Evolutionary conservation across 2,888 invertebrate species (phyloP).

Genomic region (Drosophila incognita): DNA sequence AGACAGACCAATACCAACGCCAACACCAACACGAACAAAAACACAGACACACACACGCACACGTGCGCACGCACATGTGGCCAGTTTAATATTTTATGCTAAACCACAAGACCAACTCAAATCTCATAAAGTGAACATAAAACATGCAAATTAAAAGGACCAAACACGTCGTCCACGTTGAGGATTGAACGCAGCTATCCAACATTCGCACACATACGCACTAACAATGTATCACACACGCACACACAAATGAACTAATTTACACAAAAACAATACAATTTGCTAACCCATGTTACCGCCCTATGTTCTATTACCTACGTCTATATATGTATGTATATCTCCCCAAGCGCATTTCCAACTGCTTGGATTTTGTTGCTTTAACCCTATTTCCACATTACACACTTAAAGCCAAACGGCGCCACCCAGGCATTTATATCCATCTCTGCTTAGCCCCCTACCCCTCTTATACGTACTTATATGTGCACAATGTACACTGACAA

Average conservation of each 20-base stretch:
- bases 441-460: slow-evolving; percentile 15
- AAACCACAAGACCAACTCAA: slow-evolving; percentile 74
- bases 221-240: neutral
- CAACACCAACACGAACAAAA: slow-evolving; percentile 4
- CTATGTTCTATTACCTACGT: slow-evolving; percentile 7
- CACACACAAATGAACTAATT: slow-evolving; percentile 67
- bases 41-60: slow-evolving; percentile 2
- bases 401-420: slow-evolving; percentile 74
- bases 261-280: slow-evolving; percentile 80
- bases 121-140: slow-evolving; percentile 82
- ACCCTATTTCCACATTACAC: slow-evolving; percentile 62
- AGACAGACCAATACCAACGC: slow-evolving; percentile 7
- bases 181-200: slow-evolving; percentile 42
- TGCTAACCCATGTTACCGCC: slow-evolving; percentile 72
- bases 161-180: slow-evolving; percentile 73
- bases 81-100: slow-evolving; percentile 78
- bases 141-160: slow-evolving; percentile 82
- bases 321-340: neutral
- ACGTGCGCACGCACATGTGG: slow-evolving; percentile 53
- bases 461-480: neutral
- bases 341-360: slow-evolving; percentile 35
- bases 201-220: slow-evolving; percentile 12
- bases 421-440: slow-evolving; percentile 72
- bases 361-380: slow-evolving; percentile 51
- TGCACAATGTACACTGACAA: slow-evolving; percentile 29